Conservation (phyloP, 2,888 invertebrate species). For the Amphiduros pacificus region DNA sequence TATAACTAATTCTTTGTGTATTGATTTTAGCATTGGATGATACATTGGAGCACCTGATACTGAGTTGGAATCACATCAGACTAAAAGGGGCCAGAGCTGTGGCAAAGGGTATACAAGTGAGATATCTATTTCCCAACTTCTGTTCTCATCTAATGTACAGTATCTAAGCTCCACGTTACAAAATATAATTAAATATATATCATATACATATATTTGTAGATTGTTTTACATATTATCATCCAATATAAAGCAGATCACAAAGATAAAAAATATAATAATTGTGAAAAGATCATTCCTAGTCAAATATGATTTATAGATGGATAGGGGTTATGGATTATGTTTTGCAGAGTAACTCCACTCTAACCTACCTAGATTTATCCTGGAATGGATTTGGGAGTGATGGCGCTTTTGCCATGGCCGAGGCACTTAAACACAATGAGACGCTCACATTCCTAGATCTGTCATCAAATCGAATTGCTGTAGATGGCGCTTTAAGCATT, state of each 20-base stretch:
- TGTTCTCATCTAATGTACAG: no score
- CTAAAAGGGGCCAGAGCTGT: background rate
- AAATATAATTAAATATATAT: no score
- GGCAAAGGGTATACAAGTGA: conserved; percentile 5
- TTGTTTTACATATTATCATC: no score
- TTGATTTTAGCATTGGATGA: conserved; percentile 3
- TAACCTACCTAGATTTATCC: conserved; percentile 6
- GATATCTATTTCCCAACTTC: no score
- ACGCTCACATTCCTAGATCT: conserved; percentile 8
- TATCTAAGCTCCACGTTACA: no score
- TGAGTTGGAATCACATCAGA: conserved; percentile 11
- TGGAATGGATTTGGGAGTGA: conserved; percentile 8
- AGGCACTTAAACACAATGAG: conserved; percentile 2
- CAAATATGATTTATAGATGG: no score
- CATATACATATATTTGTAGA: no score
- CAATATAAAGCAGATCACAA: no score
- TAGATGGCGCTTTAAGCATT: conserved; percentile 1
- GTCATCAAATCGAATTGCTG: conserved; percentile 10
- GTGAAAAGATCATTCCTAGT: no score
- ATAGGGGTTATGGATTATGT: no score
- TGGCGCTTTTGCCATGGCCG: background rate
- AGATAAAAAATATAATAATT: no score
- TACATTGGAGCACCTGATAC: background rate
- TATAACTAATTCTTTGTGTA: no score
- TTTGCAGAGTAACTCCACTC: background rate